Evolutionary conservation across 92 coral and sea anemone species (phyloP).

Genomic region (Actinernus sp.): DNA sequence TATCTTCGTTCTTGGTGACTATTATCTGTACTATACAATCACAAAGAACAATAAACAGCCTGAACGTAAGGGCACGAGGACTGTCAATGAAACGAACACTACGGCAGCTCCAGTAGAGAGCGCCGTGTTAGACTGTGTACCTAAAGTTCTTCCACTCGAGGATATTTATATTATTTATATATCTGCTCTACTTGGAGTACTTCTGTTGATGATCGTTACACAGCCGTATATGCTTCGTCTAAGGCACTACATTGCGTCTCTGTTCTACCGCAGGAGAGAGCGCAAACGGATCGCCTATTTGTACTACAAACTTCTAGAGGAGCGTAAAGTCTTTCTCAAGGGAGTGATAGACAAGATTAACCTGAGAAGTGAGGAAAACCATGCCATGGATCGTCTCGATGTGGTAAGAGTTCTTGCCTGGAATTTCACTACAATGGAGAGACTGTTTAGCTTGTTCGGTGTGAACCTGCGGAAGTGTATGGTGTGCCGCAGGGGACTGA

Average conservation of each 20-base stretch:
- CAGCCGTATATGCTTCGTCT: constrained; percentile 86
- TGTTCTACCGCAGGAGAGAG: constrained; percentile 89
- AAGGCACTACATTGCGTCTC: constrained; percentile 81
- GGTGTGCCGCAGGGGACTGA: constrained; percentile 88
- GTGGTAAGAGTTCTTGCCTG: constrained; percentile 78
- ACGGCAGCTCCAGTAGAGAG: constrained; percentile 3
- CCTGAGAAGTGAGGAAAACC: constrained; percentile 82
- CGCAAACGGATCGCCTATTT: constrained; percentile 92
- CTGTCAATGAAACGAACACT: constrained; percentile 13
- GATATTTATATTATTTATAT: constrained; percentile 59
- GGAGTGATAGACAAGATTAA: constrained; percentile 86
- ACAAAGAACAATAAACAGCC: constrained; percentile 12
- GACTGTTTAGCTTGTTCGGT: constrained; percentile 72
- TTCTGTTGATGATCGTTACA: constrained; percentile 78
- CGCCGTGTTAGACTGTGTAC: constrained; percentile 37
- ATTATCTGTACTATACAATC: constrained; percentile 55
- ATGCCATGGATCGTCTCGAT: constrained; percentile 80
- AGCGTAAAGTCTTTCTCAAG: constrained; percentile 83
- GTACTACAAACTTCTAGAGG: constrained; percentile 93
- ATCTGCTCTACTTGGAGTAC: constrained; percentile 68
- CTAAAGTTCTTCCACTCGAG: constrained; percentile 54
- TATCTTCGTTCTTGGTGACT: constrained; percentile 71
- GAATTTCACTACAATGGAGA: constrained; percentile 74
- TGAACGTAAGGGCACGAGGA: constrained; percentile 1
- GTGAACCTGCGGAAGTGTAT: constrained; percentile 78